Percentiles rank a stretch among this genome's conserved stretches.
Conservation (phyloP, 2,888 invertebrate species). For the Nymphalis polychloros region DNA sequence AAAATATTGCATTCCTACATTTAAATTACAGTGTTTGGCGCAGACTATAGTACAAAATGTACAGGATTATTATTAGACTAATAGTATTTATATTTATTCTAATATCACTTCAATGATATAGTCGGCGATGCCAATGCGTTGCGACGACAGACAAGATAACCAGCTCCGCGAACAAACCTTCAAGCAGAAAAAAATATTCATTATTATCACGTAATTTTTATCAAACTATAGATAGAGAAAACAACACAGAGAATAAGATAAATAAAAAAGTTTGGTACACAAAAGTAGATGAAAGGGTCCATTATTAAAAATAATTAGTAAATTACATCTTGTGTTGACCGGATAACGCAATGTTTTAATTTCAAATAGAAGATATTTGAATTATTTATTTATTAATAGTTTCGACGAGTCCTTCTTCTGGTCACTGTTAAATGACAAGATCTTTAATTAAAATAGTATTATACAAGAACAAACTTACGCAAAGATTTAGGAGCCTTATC, state of each 20-base stretch:
- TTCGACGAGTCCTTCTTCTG: no score
- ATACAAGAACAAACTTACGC: conserved; percentile 55
- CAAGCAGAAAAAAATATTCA: conserved; percentile 33
- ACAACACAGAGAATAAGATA: no score
- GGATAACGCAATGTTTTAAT: no score
- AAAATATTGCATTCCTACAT: conserved; percentile 76
- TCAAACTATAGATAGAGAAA: no score
- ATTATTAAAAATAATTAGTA: no score
- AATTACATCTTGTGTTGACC: no score
- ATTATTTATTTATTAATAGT: no score
- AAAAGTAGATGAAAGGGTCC: no score
- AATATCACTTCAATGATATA: conserved; percentile 81
- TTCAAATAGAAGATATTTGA: no score
- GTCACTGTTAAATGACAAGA: no score
- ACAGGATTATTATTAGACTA: conserved; percentile 65
- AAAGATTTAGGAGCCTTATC: conserved; percentile 63
- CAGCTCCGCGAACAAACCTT: conserved; percentile 61
- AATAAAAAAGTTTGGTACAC: no score
- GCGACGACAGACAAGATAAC: conserved; percentile 58
- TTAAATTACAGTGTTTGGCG: conserved; percentile 75
- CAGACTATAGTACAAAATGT: conserved; percentile 80
- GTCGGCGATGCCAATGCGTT: conserved; percentile 62
- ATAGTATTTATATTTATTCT: conserved; percentile 68
- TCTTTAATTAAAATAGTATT: no score
- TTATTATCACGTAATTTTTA: background rate